These are phyloP conservation scores for Circaetus gallicus DNA, from an alignment of 2,113 vertebrate genomes.

Conservation along the genomic window DNA sequence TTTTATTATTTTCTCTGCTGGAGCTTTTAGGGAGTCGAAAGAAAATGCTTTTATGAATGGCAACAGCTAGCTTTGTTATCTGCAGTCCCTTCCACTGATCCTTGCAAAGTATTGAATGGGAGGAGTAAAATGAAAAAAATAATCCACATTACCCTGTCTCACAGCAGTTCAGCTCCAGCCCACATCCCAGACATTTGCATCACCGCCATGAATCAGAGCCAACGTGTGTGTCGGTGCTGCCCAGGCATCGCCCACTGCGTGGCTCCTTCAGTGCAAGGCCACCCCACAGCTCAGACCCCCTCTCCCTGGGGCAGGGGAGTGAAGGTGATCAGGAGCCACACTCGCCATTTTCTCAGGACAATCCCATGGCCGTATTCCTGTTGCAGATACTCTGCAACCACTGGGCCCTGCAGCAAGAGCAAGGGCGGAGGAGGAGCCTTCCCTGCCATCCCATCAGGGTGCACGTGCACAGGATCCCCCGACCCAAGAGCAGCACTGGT, in stretches of 20 bases:
- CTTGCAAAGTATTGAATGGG: not conserved
- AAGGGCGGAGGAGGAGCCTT: not conserved
- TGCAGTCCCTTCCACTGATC: not conserved
- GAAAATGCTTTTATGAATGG: not conserved
- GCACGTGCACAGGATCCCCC: rapidly evolving
- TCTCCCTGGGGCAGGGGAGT: not conserved
- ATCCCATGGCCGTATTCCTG: not conserved
- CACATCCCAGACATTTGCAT: not conserved
- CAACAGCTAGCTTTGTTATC: not conserved
- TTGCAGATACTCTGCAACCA: not conserved
- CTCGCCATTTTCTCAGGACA: not conserved
- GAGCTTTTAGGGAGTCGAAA: not conserved
- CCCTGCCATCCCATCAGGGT: not conserved
- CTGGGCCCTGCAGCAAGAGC: not conserved
- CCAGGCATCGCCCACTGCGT: not conserved
- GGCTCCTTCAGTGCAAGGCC: not conserved
- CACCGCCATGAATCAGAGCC: not conserved
- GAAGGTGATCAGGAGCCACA: not conserved
- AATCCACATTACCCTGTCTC: not conserved
- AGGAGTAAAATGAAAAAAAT: not conserved
- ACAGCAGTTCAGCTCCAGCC: not conserved
- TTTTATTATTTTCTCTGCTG: not conserved
- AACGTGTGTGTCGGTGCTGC: rapidly evolving
- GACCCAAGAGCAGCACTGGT: not conserved
- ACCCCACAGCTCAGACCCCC: not conserved